Conservation (phyloP, 92 coral and sea anemone genomes). For the Bergia sp. region DNA sequence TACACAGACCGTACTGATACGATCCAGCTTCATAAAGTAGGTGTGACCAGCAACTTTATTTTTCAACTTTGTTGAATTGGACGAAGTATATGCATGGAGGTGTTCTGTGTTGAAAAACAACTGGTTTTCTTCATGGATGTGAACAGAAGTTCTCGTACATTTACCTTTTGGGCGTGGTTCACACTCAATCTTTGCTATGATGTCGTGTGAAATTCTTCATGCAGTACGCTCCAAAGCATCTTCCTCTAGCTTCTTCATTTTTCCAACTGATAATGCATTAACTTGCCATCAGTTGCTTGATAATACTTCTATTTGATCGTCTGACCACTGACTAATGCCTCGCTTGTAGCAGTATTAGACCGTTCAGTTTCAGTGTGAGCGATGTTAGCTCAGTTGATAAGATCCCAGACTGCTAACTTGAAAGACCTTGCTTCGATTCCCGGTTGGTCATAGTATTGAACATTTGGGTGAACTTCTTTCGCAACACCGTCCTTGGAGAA, state of each 20-base stretch:
- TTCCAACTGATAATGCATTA: constrained; percentile 10
- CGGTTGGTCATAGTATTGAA: too few species aligned
- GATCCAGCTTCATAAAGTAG: constrained; percentile 37
- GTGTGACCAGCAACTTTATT: constrained; percentile 46
- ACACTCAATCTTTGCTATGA: too few species aligned
- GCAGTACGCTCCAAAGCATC: constrained; percentile 36
- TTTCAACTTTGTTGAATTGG: constrained; percentile 31
- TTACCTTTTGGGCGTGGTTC: too few species aligned
- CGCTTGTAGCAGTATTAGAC: constrained; percentile 61
- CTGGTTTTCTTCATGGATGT: background rate
- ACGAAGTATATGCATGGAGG: constrained; percentile 7
- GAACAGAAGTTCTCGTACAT: too few species aligned
- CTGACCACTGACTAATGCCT: constrained; percentile 56
- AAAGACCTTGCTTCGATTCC: too few species aligned
- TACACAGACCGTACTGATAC: background rate
- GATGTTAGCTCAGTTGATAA: too few species aligned
- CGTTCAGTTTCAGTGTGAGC: constrained; percentile 46
- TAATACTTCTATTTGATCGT: constrained; percentile 55
- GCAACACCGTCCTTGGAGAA: too few species aligned
- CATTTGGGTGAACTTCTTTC: too few species aligned
- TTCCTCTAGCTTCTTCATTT: constrained; percentile 40
- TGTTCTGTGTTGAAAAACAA: constrained; percentile 31
- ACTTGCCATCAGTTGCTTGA: constrained; percentile 37
- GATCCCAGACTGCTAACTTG: too few species aligned
- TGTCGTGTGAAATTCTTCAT: background rate